phyloP scores from a whole-genome alignment of 1,140 invertebrate genomes.

The Magallana ariakensis region DNA sequence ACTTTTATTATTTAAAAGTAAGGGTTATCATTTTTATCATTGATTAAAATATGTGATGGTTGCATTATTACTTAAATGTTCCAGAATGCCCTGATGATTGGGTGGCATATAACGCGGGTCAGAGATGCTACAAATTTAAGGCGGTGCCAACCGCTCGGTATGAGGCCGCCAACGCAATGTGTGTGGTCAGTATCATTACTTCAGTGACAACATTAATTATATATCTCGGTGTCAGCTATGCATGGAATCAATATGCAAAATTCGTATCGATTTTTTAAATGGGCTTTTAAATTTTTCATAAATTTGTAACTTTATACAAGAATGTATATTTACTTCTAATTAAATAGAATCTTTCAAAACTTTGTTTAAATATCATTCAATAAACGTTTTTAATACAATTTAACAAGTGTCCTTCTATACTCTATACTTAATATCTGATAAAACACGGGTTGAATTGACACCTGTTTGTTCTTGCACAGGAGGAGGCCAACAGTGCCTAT shows the following conservation, averaged over 20 bases:
- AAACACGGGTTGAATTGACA: too few relatives aligned
- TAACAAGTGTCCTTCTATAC: too few relatives aligned
- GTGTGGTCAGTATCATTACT: slow-evolving; percentile 42
- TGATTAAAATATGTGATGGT: too few relatives aligned
- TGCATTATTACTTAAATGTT: neutral
- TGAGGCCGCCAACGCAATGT: slow-evolving; percentile 39
- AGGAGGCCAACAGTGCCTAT: slow-evolving; percentile 45
- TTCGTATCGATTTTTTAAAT: neutral
- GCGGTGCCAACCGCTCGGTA: slow-evolving; percentile 19
- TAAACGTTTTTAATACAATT: too few relatives aligned
- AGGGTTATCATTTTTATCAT: too few relatives aligned
- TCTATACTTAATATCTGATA: too few relatives aligned
- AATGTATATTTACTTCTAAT: too few relatives aligned
- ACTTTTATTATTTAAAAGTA: too few relatives aligned
- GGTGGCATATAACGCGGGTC: slow-evolving; percentile 25
- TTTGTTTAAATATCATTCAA: too few relatives aligned
- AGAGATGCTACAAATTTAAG: slow-evolving; percentile 52
- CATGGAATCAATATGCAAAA: too few relatives aligned
- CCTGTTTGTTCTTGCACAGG: neutral
- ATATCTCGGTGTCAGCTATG: neutral
- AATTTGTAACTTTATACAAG: neutral
- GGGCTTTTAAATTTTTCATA: neutral
- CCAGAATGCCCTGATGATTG: slow-evolving; percentile 55
- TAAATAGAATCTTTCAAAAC: too few relatives aligned
- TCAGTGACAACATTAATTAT: too few relatives aligned